A percentile compares a stretch with the other conserved stretches of the same genome.
Conservation (phyloP, 2,888 invertebrate genomes). For the Petrolisthes cinctipes region DNA sequence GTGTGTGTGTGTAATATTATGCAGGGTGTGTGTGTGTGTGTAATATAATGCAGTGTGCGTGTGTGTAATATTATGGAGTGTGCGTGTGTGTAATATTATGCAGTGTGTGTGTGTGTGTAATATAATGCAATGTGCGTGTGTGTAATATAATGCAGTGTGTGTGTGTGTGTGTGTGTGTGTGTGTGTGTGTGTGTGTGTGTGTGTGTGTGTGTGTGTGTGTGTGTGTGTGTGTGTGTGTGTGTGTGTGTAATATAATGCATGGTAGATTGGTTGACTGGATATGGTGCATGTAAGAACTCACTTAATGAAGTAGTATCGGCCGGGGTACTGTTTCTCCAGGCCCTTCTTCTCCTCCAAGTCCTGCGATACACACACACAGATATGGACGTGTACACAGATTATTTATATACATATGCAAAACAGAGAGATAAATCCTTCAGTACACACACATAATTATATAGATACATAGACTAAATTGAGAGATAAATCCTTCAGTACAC, state of each 20-base stretch:
- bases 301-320: slow-evolving; percentile 30
- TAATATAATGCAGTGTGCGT: too few relatives aligned
- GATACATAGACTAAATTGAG: too few relatives aligned
- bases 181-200: slow-evolving; percentile 7
- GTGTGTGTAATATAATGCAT: not conserved
- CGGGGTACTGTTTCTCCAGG: slow-evolving; percentile 23
- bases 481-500: too few relatives aligned
- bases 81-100: not conserved
- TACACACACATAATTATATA: too few relatives aligned
- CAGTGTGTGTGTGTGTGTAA: slow-evolving; percentile 28
- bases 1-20: slow-evolving; percentile 18
- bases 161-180: not conserved
- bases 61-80: too few relatives aligned
- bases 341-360: slow-evolving; percentile 15
- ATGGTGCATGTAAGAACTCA: not conserved
- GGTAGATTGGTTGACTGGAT: not conserved
- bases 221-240: not conserved
- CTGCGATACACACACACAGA: not conserved
- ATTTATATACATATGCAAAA: too few relatives aligned
- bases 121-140: not conserved
- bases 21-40: not conserved
- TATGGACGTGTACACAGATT: not conserved
- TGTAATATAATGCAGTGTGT: not conserved
- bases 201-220: not conserved
- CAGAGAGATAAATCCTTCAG: too few relatives aligned